Conservation (phyloP, 2,113 vertebrate species). For the Nothobranchius furzeri region DNA sequence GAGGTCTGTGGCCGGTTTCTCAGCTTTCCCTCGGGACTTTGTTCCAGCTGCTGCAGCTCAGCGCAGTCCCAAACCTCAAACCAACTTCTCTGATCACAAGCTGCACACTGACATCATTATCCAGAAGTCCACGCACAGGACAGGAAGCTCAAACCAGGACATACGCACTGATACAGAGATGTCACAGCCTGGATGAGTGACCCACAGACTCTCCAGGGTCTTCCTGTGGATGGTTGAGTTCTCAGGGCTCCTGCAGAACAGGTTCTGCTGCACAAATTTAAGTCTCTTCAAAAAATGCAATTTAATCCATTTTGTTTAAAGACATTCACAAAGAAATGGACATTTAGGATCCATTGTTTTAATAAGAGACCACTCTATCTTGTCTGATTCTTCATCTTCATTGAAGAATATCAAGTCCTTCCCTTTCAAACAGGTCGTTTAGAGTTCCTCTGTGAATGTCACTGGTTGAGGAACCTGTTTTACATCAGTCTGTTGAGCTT, state of each 20-base stretch:
- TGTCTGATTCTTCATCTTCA: no score
- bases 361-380: no score
- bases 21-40: constrained; percentile 62
- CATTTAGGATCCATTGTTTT: no score
- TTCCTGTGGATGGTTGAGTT: constrained; percentile 40
- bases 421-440: no score
- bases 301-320: no score
- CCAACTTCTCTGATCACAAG: constrained; percentile 31
- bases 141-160: constrained; percentile 22
- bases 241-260: constrained; percentile 30
- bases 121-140: constrained; percentile 32
- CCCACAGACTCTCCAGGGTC: constrained; percentile 9
- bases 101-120: constrained; percentile 62
- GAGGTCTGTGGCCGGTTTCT: constrained; percentile 64
- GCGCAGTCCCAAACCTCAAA: constrained; percentile 39
- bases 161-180: constrained; percentile 38
- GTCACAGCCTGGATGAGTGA: constrained; percentile 34
- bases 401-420: no score
- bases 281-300: no score
- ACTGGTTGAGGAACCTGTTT: no score
- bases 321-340: no score
- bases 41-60: constrained; percentile 60
- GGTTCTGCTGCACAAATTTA: constrained; percentile 4
- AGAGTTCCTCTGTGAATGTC: no score
- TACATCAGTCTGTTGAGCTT: no score